These are phyloP conservation scores for Neosilurus mollespiculum DNA, from an alignment of 2,797 vertebrate genomes.

Conservation along the genomic window DNA sequence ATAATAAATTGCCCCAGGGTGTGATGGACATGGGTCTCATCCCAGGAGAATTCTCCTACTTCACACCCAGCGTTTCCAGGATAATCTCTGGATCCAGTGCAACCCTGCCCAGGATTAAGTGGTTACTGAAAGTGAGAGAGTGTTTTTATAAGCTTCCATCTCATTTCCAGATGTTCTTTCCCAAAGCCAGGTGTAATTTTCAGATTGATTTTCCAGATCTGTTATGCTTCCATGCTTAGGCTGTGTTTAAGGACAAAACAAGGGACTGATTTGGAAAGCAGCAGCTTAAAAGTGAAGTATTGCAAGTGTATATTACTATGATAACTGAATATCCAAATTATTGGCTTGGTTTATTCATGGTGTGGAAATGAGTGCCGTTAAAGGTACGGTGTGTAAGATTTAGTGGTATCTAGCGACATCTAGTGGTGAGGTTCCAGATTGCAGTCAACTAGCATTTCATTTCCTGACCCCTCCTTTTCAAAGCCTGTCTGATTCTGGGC, in stretches of 20 bases:
- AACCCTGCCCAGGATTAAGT: background rate
- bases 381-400: too few relatives aligned
- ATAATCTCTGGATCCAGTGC: background rate
- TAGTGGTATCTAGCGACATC: too few relatives aligned
- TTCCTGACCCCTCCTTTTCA: too few relatives aligned
- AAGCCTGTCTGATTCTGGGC: too few relatives aligned
- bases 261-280: background rate
- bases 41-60: background rate
- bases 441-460: too few relatives aligned
- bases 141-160: conserved; percentile 8
- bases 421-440: too few relatives aligned
- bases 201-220: background rate
- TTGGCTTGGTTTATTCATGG: background rate
- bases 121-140: conserved; percentile 23
- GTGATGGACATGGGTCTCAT: background rate
- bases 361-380: background rate
- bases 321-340: background rate
- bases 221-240: background rate
- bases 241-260: background rate
- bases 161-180: conserved; percentile 15
- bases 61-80: background rate
- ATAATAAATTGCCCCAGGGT: background rate
- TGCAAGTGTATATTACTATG: background rate
- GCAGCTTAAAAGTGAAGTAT: background rate
- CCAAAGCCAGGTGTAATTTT: background rate